Evolutionary conservation across 1,140 invertebrate species (phyloP).

Genomic region (Hyposmocoma kahamanoa): DNA sequence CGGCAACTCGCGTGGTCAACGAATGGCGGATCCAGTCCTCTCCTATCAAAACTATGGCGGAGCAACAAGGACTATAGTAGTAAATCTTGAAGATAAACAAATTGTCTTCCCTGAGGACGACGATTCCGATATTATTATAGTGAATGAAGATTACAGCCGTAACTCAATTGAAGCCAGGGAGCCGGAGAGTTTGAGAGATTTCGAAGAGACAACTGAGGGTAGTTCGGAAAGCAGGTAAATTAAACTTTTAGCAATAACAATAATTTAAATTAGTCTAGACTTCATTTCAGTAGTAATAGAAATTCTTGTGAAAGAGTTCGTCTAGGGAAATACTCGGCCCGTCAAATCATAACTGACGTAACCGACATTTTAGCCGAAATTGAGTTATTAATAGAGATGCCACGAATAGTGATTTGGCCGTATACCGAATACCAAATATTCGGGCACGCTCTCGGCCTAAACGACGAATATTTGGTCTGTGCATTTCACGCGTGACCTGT

Average conservation of each 20-base stretch:
- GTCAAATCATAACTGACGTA: no score
- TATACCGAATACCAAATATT: no score
- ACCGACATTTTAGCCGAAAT: no score
- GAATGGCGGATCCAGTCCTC: constrained; percentile 50
- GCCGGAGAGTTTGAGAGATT: constrained; percentile 29
- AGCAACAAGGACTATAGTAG: constrained; percentile 32
- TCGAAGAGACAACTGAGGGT: constrained; percentile 31
- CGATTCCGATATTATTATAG: constrained; percentile 62
- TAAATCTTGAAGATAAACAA: constrained; percentile 54
- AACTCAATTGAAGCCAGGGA: constrained; percentile 35
- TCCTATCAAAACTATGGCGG: constrained; percentile 58
- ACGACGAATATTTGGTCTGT: no score
- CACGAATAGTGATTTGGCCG: no score
- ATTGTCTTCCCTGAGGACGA: constrained; percentile 60
- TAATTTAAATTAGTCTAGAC: no score
- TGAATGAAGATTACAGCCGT: constrained; percentile 56
- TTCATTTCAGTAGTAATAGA: no score
- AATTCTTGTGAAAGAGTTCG: no score
- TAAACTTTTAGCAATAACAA: background rate
- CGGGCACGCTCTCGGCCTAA: no score
- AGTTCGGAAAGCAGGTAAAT: constrained; percentile 33
- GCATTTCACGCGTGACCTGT: no score
- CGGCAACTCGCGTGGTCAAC: constrained; percentile 75
- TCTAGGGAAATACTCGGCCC: no score
- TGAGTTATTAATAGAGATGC: no score